phyloP scores from a whole-genome alignment of 2,797 vertebrate genomes.

The Premnoplex brunnescens region DNA sequence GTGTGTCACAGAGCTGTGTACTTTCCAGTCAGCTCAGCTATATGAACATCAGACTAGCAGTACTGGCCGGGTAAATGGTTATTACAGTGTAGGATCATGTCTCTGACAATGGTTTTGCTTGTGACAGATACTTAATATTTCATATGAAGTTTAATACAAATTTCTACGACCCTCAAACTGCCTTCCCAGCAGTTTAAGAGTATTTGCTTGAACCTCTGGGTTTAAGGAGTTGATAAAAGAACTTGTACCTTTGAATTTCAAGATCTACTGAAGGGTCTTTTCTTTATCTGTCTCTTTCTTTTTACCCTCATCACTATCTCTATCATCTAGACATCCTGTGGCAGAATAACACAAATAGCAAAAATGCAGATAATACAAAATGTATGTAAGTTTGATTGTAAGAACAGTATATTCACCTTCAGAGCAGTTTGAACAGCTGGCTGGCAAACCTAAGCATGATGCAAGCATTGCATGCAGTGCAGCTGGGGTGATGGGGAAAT shows the following conservation, averaged over 20 bases:
- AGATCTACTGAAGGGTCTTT: background rate
- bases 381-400: background rate
- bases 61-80: background rate
- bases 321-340: background rate
- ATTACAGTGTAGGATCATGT: background rate
- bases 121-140: background rate
- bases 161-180: background rate
- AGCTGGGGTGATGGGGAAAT: conserved; percentile 34
- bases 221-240: background rate
- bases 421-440: background rate
- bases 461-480: background rate
- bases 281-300: background rate
- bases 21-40: background rate
- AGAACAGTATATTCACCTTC: background rate
- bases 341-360: background rate
- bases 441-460: background rate
- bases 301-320: background rate
- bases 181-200: background rate
- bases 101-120: background rate
- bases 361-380: background rate
- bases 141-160: background rate
- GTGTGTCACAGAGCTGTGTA: background rate
- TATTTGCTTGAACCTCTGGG: background rate
- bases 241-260: background rate
- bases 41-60: background rate